Evolutionary conservation across 53 echinoderm and acorn worm genomes (phyloP).

Genomic region (Pentamera pediparva): DNA sequence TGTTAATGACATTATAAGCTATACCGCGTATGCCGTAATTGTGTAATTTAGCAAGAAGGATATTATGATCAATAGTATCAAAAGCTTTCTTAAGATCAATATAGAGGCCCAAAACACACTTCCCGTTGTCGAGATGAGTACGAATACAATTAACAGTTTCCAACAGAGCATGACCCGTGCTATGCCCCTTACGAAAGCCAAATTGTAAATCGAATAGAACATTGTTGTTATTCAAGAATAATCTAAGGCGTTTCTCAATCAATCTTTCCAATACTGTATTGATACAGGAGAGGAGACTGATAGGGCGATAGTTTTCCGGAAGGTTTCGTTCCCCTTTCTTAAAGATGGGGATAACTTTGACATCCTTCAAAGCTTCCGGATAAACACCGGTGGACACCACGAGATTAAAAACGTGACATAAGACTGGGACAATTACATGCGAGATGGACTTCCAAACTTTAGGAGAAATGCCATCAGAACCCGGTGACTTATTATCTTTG

Average conservation of each 20-base stretch:
- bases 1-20: background rate
- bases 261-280: background rate
- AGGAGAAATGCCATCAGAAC: background rate
- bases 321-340: too few relatives aligned
- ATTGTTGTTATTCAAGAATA: background rate
- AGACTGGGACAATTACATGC: background rate
- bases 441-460: background rate
- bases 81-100: background rate
- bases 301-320: background rate
- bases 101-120: background rate
- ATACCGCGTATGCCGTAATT: background rate
- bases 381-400: too few relatives aligned
- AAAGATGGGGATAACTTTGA: background rate
- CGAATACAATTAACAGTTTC: background rate
- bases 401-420: too few relatives aligned
- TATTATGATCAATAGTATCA: background rate
- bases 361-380: background rate
- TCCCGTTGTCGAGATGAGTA: background rate
- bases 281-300: background rate
- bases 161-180: background rate
- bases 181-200: background rate
- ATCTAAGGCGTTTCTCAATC: background rate
- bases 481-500: background rate
- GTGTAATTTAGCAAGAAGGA: background rate
- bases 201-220: background rate